Evolutionary conservation across 2,113 vertebrate species (phyloP).

Genomic region (Bos indicus): DNA sequence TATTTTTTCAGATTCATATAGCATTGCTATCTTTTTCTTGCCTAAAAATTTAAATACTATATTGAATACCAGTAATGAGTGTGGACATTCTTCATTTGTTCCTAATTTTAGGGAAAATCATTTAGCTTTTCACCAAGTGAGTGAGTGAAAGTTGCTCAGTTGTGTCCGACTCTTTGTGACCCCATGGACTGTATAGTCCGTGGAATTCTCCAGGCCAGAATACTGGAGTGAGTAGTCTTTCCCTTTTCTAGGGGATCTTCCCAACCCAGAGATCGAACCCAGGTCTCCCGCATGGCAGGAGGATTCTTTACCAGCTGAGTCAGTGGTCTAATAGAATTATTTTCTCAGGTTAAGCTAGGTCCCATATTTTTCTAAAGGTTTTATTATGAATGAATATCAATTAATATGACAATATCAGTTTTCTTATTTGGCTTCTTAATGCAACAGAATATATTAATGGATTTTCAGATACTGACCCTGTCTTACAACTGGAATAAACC

Average conservation of each 20-base stretch:
- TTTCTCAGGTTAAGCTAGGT: background rate
- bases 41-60: background rate
- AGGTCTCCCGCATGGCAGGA: fast-evolving
- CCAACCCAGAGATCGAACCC: background rate
- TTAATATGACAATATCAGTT: background rate
- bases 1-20: background rate
- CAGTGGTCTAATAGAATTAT: background rate
- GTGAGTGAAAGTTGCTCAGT: background rate
- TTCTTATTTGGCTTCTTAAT: background rate
- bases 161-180: fast-evolving
- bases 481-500: background rate
- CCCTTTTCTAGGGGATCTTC: background rate
- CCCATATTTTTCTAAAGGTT: background rate
- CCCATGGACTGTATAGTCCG: background rate
- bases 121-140: background rate
- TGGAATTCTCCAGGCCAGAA: background rate
- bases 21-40: background rate
- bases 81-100: background rate
- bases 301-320: background rate
- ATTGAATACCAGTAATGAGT: background rate
- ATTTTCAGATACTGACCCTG: background rate
- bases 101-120: background rate
- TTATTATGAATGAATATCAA: background rate
- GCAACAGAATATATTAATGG: background rate
- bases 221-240: background rate